Evolutionary conservation across 2,797 vertebrate species (phyloP).

Genomic region (Pyrocephalus nanus): DNA sequence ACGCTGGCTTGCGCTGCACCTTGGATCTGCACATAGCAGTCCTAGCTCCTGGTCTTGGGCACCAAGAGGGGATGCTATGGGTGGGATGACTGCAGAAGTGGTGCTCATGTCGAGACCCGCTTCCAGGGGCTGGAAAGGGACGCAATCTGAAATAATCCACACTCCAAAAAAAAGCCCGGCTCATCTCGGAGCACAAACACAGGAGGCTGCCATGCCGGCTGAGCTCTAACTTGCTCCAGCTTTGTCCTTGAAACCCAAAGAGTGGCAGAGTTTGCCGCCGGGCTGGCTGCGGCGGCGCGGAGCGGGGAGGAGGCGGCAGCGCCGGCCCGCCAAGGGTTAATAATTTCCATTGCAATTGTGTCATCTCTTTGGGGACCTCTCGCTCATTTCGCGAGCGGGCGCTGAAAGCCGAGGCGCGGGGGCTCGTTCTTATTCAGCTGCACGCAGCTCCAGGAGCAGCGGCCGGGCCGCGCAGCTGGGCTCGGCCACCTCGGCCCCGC

Average conservation of each 20-base stretch:
- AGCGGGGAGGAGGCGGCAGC: background rate
- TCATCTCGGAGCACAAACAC: background rate
- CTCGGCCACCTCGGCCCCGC: slow-evolving; percentile 54
- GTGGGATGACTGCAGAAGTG: background rate
- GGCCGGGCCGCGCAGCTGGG: slow-evolving; percentile 70
- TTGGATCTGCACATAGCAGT: background rate
- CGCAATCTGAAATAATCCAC: background rate
- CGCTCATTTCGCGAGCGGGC: slow-evolving; percentile 61
- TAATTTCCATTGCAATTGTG: slow-evolving; percentile 69
- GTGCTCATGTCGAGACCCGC: fast-evolving
- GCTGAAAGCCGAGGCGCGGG: slow-evolving; percentile 56
- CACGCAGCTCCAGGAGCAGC: slow-evolving; percentile 33
- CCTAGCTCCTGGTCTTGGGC: background rate
- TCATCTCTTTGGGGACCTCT: slow-evolving; percentile 76
- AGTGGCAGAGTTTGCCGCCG: background rate
- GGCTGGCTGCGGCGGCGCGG: background rate
- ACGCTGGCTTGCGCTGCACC: background rate
- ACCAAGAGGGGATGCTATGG: background rate
- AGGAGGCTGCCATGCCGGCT: background rate
- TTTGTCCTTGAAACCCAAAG: slow-evolving; percentile 52
- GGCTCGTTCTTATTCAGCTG: slow-evolving; percentile 52
- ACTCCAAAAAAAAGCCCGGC: background rate
- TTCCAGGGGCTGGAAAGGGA: background rate
- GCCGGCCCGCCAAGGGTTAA: slow-evolving; percentile 62
- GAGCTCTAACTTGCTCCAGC: background rate